phyloP scores from a whole-genome alignment of 2,888 invertebrate genomes.

The Papilio demoleus region DNA sequence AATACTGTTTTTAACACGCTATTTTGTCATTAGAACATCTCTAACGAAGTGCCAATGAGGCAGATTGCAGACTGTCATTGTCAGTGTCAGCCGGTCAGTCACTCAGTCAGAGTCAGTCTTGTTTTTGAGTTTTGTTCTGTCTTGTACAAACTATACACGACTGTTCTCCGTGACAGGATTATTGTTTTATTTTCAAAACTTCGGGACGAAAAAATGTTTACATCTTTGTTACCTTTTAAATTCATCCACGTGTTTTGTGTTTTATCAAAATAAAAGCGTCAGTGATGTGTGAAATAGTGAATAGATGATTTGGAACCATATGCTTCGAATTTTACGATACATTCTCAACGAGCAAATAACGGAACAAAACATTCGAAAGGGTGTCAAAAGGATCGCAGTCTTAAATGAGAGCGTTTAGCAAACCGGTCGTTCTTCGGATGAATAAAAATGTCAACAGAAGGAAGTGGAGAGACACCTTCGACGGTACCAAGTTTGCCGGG shows the following conservation, averaged over 20 bases:
- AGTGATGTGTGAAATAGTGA: conserved; percentile 73
- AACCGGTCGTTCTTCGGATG: conserved; percentile 80
- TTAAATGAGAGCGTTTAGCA: conserved; percentile 78
- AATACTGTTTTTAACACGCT: neutral
- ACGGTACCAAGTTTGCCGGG: conserved; percentile 78
- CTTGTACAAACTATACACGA: conserved; percentile 53
- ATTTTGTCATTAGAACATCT: conserved; percentile 22
- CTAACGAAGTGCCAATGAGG: conserved; percentile 24
- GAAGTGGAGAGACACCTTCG: conserved; percentile 84
- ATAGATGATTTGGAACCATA: conserved; percentile 78
- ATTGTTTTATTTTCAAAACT: conserved; percentile 51
- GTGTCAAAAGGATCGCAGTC: conserved; percentile 57
- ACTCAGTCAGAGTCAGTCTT: conserved; percentile 53
- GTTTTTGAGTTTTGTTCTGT: conserved; percentile 64
- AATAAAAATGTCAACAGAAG: conserved; percentile 87
- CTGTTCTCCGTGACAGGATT: conserved; percentile 61
- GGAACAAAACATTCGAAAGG: conserved; percentile 54
- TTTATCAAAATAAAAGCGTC: conserved; percentile 55
- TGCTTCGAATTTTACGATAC: conserved; percentile 68
- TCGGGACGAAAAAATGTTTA: conserved; percentile 46
- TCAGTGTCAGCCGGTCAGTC: conserved; percentile 54
- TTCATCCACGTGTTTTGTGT: conserved; percentile 53
- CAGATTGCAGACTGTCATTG: conserved; percentile 27
- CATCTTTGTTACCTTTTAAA: conserved; percentile 48
- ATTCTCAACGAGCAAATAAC: conserved; percentile 55